phyloP scores from a whole-genome alignment of 2,888 invertebrate species.

The Lepidochitona cinerea region DNA sequence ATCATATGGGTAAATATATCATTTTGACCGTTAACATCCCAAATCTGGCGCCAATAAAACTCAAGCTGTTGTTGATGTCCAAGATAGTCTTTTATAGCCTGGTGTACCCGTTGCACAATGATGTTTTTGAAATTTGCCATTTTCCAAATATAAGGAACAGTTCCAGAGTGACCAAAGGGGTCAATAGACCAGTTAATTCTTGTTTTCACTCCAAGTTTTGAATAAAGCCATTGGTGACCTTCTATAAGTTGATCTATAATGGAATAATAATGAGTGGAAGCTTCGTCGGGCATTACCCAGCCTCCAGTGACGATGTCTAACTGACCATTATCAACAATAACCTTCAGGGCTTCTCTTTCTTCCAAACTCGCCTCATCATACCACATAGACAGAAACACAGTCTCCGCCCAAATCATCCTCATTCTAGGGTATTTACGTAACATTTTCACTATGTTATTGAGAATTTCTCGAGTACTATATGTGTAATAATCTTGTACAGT shows the following conservation, averaged over 20 bases:
- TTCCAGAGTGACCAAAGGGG: constrained; percentile 63
- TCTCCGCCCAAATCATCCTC: constrained; percentile 66
- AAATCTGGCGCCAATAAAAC: constrained; percentile 91
- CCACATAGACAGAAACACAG: constrained; percentile 61
- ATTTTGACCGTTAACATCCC: constrained; percentile 60
- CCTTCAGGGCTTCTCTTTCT: constrained; percentile 29
- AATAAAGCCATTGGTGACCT: constrained; percentile 61
- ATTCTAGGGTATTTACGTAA: constrained; percentile 82
- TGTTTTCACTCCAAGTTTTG: constrained; percentile 72
- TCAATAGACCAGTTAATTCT: constrained; percentile 60
- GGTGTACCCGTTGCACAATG: constrained; percentile 64
- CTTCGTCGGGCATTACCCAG: constrained; percentile 66
- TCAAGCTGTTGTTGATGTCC: constrained; percentile 87
- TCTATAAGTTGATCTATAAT: constrained; percentile 61
- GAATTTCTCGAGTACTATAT: constrained; percentile 81
- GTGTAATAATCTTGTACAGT: constrained; percentile 96
- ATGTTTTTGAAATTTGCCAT: constrained; percentile 54
- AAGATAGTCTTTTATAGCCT: constrained; percentile 88
- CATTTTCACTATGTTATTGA: constrained; percentile 92
- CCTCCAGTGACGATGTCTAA: constrained; percentile 63
- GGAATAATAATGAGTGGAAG: constrained; percentile 56
- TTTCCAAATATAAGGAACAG: constrained; percentile 55
- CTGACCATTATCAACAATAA: constrained; percentile 45
- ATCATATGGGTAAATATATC: constrained; percentile 90
- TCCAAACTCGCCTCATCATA: constrained; percentile 43